These are phyloP conservation scores for Ameiurus melas DNA, from an alignment of 2,113 vertebrate genomes.

Conservation along the genomic window DNA sequence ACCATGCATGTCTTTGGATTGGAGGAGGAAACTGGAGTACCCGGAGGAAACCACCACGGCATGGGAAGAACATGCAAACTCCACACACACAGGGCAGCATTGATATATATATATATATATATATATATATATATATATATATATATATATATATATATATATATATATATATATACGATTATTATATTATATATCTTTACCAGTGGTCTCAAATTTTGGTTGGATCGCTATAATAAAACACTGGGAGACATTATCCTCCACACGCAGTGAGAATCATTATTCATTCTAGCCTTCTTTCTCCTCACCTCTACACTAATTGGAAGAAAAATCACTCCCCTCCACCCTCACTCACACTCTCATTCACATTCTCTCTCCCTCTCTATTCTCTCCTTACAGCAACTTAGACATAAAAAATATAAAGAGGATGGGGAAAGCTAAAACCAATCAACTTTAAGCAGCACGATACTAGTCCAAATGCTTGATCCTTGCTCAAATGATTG, in stretches of 20 bases:
- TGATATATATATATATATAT: too few species aligned
- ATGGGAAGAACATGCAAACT: too few species aligned
- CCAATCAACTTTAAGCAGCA: constrained; percentile 65
- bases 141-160: too few species aligned
- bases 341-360: constrained; percentile 28
- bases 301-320: constrained; percentile 59
- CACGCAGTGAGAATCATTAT: constrained; percentile 50
- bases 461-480: constrained; percentile 54
- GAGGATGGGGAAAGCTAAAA: constrained; percentile 45
- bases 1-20: too few species aligned
- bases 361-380: constrained; percentile 13
- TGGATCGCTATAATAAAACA: constrained; percentile 52
- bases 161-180: too few species aligned
- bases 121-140: too few species aligned
- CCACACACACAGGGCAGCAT: too few species aligned
- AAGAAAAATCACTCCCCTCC: constrained; percentile 59
- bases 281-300: constrained; percentile 47
- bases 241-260: constrained; percentile 47
- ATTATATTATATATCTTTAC: too few species aligned
- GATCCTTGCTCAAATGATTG: constrained; percentile 58
- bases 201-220: constrained; percentile 50
- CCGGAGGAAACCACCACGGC: too few species aligned
- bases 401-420: constrained; percentile 41
- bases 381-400: constrained; percentile 36
- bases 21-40: too few species aligned